Evolutionary conservation across 2,888 invertebrate species (phyloP).

Genomic region (Ptilodon capucinus): DNA sequence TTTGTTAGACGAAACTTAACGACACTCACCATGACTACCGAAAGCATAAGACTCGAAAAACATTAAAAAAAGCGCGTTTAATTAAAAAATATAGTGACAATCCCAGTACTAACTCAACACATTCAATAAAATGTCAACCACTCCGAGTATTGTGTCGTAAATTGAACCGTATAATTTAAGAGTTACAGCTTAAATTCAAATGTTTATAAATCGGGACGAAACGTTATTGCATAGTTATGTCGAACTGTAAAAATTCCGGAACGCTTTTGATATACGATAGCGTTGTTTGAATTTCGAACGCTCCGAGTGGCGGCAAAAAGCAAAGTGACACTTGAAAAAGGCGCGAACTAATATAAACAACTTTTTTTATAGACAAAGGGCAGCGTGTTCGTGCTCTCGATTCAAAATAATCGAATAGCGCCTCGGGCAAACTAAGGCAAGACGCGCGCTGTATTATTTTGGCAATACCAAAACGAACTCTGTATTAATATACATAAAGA

Average conservation of each 20-base stretch:
- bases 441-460: too few relatives aligned
- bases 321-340: conserved; percentile 82
- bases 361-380: conserved; percentile 60
- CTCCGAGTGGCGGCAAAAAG: conserved; percentile 71
- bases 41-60: conserved; percentile 59
- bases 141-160: neutral
- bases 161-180: neutral
- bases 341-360: conserved; percentile 78
- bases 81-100: conserved; percentile 75
- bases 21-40: conserved; percentile 71
- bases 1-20: conserved; percentile 64
- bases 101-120: conserved; percentile 62
- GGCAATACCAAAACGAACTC: too few relatives aligned
- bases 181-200: neutral
- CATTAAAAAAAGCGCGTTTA: conserved; percentile 68
- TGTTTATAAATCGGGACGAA: conserved; percentile 2
- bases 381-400: conserved; percentile 38
- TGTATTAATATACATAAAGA: too few relatives aligned
- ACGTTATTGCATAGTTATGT: conserved; percentile 17
- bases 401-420: conserved; percentile 29
- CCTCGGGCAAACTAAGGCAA: conserved; percentile 13
- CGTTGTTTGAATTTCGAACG: conserved; percentile 57
- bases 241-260: conserved; percentile 49
- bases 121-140: neutral
- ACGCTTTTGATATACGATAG: conserved; percentile 79